Evolutionary conservation across 2,888 invertebrate genomes (phyloP).

Genomic region (Leptopilina myrica): DNA sequence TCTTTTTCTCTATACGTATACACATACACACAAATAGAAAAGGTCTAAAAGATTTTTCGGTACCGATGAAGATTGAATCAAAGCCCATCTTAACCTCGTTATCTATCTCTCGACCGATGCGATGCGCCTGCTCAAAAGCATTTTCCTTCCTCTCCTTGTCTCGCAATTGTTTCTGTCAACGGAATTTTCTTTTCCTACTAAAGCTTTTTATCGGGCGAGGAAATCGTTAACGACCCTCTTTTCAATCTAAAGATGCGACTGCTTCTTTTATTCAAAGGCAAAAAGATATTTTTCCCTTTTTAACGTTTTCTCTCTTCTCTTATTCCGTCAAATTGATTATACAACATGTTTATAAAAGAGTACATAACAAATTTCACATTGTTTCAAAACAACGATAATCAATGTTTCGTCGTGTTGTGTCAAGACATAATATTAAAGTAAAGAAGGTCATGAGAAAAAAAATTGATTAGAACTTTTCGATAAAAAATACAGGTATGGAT

Average conservation of each 20-base stretch:
- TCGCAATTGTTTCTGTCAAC: constrained; percentile 34
- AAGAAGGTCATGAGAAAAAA: too few relatives aligned
- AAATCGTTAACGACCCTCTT: constrained; percentile 39
- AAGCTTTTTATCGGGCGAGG: constrained; percentile 29
- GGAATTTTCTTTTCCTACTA: constrained; percentile 9
- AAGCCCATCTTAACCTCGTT: constrained; percentile 34
- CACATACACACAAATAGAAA: not conserved
- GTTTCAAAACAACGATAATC: too few relatives aligned
- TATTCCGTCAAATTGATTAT: not conserved
- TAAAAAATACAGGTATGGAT: too few relatives aligned
- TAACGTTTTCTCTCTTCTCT: not conserved
- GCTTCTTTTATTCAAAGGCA: not conserved
- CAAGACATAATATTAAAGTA: too few relatives aligned
- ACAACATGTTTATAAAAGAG: not conserved
- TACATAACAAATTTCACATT: too few relatives aligned
- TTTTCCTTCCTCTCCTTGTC: constrained; percentile 4
- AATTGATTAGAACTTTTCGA: too few relatives aligned
- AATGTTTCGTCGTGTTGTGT: not conserved
- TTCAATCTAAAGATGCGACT: constrained; percentile 32
- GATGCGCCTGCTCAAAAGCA: constrained; percentile 19
- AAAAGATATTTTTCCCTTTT: not conserved
- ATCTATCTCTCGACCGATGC: constrained; percentile 7
- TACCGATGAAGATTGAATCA: constrained; percentile 23
- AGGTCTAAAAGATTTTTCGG: not conserved
- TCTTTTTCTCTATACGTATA: too few relatives aligned